phyloP scores from a whole-genome alignment of 1,140 invertebrate species.

The Tenebrio molitor region DNA sequence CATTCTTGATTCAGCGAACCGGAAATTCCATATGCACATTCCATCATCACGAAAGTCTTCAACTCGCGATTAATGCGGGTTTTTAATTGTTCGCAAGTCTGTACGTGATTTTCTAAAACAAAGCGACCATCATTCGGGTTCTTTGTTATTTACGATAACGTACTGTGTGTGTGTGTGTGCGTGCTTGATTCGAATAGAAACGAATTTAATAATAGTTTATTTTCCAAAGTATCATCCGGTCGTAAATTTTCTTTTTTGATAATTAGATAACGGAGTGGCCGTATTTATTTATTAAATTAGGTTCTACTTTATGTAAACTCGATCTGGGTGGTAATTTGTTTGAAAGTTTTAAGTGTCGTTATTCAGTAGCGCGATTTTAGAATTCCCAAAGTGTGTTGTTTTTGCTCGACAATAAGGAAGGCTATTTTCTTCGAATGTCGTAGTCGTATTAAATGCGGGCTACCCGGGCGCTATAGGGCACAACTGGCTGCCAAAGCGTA shows the following conservation, averaged over 20 bases:
- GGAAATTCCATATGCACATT: constrained; percentile 62
- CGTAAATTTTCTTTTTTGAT: constrained; percentile 9
- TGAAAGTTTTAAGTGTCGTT: constrained; percentile 56
- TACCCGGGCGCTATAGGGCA: constrained; percentile 51
- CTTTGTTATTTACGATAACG: constrained; percentile 37
- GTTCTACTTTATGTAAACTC: constrained; percentile 45
- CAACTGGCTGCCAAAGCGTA: constrained; percentile 63
- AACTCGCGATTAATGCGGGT: constrained; percentile 56
- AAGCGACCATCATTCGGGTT: constrained; percentile 34
- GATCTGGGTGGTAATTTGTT: constrained; percentile 48
- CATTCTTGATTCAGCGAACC: constrained; percentile 60
- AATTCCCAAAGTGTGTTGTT: constrained; percentile 54
- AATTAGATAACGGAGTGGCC: constrained; percentile 20
- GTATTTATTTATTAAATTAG: constrained; percentile 45
- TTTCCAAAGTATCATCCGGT: no score
- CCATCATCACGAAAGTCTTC: constrained; percentile 59
- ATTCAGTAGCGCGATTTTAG: constrained; percentile 54
- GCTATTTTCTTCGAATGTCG: constrained; percentile 57
- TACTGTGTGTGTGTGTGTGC: no score
- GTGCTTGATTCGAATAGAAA: no score
- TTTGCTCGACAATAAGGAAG: constrained; percentile 52
- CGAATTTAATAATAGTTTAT: no score
- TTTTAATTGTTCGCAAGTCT: constrained; percentile 59
- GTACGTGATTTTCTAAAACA: constrained; percentile 49
- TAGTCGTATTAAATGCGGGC: constrained; percentile 55